Conservation (phyloP, 1,140 invertebrate genomes). For the Trachymyrmex septentrionalis region DNA sequence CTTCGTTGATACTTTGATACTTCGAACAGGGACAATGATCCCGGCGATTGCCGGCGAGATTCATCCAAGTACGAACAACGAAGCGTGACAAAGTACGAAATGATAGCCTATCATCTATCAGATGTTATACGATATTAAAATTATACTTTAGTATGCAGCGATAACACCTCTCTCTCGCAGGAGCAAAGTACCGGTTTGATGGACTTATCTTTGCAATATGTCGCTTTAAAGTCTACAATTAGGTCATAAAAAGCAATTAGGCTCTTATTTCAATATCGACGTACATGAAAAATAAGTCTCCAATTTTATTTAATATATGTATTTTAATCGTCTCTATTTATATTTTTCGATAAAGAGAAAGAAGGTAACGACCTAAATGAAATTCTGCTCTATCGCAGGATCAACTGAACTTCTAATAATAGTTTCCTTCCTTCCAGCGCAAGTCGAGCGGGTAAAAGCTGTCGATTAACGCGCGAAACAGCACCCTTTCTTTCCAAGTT, state of each 20-base stretch:
- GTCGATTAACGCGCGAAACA: slow-evolving; percentile 40
- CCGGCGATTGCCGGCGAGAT: slow-evolving; percentile 66
- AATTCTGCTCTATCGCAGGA: background rate
- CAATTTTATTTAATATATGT: too few relatives aligned
- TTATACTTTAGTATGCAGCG: background rate
- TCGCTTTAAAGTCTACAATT: background rate
- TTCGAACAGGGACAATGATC: slow-evolving; percentile 62
- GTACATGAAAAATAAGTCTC: background rate
- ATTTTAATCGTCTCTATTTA: background rate
- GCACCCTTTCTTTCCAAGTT: slow-evolving; percentile 29
- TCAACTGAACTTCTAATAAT: background rate
- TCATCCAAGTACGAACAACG: slow-evolving; percentile 50
- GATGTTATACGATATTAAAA: slow-evolving; percentile 40
- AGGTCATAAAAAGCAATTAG: background rate
- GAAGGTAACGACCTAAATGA: background rate
- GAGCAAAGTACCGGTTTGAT: background rate
- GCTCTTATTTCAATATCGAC: background rate
- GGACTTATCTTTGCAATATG: background rate
- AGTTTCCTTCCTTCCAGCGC: background rate
- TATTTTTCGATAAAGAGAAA: background rate
- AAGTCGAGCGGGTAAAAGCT: background rate
- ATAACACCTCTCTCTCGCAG: background rate
- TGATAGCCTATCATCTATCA: slow-evolving; percentile 18
- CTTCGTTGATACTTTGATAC: slow-evolving; percentile 59
- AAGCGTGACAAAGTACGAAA: slow-evolving; percentile 31